Base-by-base conservation (phyloP, 2,888 invertebrate genomes). In the Alloscopus bannaensis region DNA sequence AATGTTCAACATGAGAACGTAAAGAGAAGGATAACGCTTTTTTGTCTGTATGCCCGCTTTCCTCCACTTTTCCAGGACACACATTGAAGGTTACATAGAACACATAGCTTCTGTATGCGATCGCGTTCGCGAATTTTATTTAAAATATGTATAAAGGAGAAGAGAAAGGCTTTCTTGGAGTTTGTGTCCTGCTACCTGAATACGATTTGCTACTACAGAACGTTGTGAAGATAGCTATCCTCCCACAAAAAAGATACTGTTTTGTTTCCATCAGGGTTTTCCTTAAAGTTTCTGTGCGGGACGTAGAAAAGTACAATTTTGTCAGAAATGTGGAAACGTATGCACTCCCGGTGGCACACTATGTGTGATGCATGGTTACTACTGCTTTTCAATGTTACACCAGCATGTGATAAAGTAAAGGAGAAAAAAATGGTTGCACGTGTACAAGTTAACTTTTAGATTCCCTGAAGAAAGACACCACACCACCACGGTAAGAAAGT, bases 51-150 rank as follows among this genome's bases (percentile, higher is more conserved):
- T 55, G 8, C 6, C 24, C 55, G 55, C 24, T 28, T 42, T 64
- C 20, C 42, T 62, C 50, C 60, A 50, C 24, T 50, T 62, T 50
- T 28, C n/a, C 52, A 64, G 42, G 55, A 45, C 64, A 73, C 64
- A 65, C 45, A 73, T 16, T 72, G 71, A 65, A 64, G 72, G 72
- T 73, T 64, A 55, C 52, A 55, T 42, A 29, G 18, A 55, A 26
- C 55, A 36, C 36, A 8, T 13, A 36, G 8, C 8, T 36, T 8
- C 13, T 36, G 36, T 36, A 36, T 36, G 36, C 36, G 6, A 8
- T 36, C 13, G 6, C 36, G 6, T 13, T 13, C n/a, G n/a, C 20
- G 8, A 11, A 18, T 50, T 52, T 31, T 31, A 31, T 66, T 55
- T 69, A 69, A 69, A 69, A 55, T 55, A 69, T 57, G 69, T 40